phyloP scores from a whole-genome alignment of 2,888 invertebrate genomes.

The Biston betularia region DNA sequence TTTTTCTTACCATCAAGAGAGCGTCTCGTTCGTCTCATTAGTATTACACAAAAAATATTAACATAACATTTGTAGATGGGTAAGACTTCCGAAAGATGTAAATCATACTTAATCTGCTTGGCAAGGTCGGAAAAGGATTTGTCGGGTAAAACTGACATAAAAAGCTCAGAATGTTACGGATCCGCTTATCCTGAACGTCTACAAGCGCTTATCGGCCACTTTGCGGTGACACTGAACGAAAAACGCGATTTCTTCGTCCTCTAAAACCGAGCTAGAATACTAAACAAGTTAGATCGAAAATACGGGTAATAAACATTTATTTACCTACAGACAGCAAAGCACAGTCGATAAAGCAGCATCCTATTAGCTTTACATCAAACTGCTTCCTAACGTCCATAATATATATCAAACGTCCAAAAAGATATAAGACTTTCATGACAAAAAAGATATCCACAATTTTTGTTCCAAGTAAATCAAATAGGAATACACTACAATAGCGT shows the following conservation, averaged over 20 bases:
- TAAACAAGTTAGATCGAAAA: not conserved
- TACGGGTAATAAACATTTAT: not conserved
- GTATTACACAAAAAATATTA: too few relatives aligned
- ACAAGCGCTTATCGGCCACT: slow-evolving; percentile 27
- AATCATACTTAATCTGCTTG: slow-evolving; percentile 12
- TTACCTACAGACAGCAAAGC: not conserved
- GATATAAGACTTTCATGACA: too few relatives aligned
- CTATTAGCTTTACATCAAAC: too few relatives aligned
- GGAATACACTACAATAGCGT: slow-evolving; percentile 5
- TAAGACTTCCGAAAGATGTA: slow-evolving; percentile 8
- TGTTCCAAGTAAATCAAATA: not conserved
- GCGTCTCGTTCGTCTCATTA: too few relatives aligned
- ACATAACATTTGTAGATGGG: not conserved
- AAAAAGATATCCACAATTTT: too few relatives aligned
- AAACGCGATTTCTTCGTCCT: slow-evolving; percentile 6
- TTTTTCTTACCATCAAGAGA: too few relatives aligned
- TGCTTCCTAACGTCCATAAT: too few relatives aligned
- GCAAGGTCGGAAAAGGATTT: slow-evolving; percentile 20
- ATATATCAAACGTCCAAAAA: too few relatives aligned
- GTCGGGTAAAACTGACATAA: slow-evolving; percentile 26
- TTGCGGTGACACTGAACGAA: slow-evolving; percentile 14
- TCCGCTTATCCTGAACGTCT: slow-evolving; percentile 25
- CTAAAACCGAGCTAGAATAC: slow-evolving; percentile 6
- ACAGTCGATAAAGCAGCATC: not conserved
- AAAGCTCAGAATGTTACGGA: slow-evolving; percentile 20